A percentile compares a stretch with the other conserved stretches of the same genome.
phyloP scores from a whole-genome alignment of 2,888 invertebrate genomes.

The Tinea semifulvella region DNA sequence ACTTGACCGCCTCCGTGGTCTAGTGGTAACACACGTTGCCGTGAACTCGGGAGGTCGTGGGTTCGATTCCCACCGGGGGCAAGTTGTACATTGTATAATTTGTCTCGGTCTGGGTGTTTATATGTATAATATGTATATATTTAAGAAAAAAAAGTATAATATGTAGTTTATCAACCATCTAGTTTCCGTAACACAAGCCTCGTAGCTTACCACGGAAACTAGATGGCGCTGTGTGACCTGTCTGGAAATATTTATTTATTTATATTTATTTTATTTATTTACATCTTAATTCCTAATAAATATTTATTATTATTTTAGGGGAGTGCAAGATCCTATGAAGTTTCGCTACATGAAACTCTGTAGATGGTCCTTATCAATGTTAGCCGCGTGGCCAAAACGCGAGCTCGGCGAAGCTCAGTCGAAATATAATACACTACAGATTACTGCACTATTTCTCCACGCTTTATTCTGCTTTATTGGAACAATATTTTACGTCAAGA shows the following conservation, averaged over 20 bases:
- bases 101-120: too few species aligned
- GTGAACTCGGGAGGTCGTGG: too few species aligned
- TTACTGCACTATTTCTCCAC: slow-evolving; percentile 1
- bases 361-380: slow-evolving; percentile 1
- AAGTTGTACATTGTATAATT: too few species aligned
- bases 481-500: background rate
- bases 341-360: slow-evolving; percentile 8
- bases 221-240: too few species aligned
- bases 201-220: too few species aligned
- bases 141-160: too few species aligned
- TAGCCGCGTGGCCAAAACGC: slow-evolving; percentile 7
- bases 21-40: too few species aligned
- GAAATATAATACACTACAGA: background rate
- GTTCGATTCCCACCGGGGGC: too few species aligned
- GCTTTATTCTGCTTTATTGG: background rate
- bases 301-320: slow-evolving; percentile 6
- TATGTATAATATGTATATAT: too few species aligned
- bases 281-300: background rate
- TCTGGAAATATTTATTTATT: background rate
- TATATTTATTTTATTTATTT: background rate
- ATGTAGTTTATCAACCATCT: too few species aligned
- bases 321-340: background rate
- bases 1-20: too few species aligned
- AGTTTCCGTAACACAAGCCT: too few species aligned
- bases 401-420: background rate